These are phyloP conservation scores for Tenebrosternarchus preto DNA, from an alignment of 2,113 vertebrate genomes.

Conservation along the genomic window DNA sequence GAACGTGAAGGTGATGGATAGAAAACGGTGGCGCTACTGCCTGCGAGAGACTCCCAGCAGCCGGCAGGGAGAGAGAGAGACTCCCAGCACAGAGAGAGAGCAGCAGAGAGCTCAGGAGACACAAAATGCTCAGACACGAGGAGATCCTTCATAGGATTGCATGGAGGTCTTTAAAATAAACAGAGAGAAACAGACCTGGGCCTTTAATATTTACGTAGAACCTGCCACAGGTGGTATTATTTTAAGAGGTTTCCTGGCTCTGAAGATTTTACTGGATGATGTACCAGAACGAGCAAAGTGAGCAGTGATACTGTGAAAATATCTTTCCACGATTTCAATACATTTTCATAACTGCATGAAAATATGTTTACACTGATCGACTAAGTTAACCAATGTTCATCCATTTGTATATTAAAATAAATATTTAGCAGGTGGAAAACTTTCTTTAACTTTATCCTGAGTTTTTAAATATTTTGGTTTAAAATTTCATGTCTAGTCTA, in stretches of 20 bases:
- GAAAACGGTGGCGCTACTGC: conserved; percentile 67
- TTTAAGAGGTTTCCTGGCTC: conserved; percentile 65
- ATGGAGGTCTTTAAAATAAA: conserved; percentile 72
- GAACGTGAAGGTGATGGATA: conserved; percentile 65
- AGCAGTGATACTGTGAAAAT: neutral
- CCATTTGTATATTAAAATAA: neutral
- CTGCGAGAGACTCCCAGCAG: conserved; percentile 63
- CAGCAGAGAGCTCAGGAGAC: conserved; percentile 69
- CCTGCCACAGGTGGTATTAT: conserved; percentile 75
- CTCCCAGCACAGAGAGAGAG: conserved; percentile 62
- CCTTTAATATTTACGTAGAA: conserved; percentile 73
- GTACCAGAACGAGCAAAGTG: neutral
- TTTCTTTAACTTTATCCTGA: neutral
- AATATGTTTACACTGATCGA: neutral
- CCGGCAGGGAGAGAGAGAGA: conserved; percentile 58
- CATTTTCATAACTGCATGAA: neutral
- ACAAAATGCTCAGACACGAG: no score
- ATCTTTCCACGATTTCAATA: neutral
- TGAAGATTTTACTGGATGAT: neutral
- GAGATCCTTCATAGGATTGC: conserved; percentile 74
- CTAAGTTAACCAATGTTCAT: neutral
- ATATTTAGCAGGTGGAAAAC: neutral
- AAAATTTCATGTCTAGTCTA: neutral
- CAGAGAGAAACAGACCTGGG: conserved; percentile 72
- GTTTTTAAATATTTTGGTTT: neutral